Percentiles rank a stretch among this genome's conserved stretches.
These are phyloP conservation scores for Halcyon senegalensis DNA, from an alignment of 2,113 vertebrate genomes.

Conservation along the genomic window DNA sequence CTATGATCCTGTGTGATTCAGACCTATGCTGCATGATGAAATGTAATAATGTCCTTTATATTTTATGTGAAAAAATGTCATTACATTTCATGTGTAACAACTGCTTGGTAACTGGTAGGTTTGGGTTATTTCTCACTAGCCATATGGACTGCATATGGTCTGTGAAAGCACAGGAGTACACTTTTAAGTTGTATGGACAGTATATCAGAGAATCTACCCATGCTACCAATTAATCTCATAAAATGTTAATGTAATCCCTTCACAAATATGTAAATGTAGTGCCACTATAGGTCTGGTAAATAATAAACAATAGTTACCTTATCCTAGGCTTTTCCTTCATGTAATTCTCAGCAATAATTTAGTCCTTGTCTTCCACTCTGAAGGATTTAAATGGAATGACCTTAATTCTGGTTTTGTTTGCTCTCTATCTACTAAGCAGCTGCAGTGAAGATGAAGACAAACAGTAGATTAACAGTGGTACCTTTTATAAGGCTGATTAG, in stretches of 20 bases:
- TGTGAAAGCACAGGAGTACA: background rate
- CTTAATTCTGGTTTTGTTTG: slow-evolving; percentile 84
- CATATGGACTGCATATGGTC: background rate
- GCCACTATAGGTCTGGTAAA: slow-evolving; percentile 67
- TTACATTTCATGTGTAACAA: background rate
- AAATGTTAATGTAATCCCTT: slow-evolving; percentile 74
- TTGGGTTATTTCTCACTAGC: background rate
- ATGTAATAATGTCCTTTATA: background rate
- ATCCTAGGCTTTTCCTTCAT: slow-evolving; percentile 62
- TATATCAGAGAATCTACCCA: slow-evolving; percentile 44
- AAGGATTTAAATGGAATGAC: slow-evolving; percentile 83
- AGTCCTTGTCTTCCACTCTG: slow-evolving; percentile 75
- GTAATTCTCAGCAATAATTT: slow-evolving; percentile 77
- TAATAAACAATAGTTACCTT: slow-evolving; percentile 75
- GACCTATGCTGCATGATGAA: background rate
- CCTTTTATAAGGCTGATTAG: slow-evolving; percentile 80
- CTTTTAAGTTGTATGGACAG: slow-evolving; percentile 18
- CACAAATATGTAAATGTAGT: slow-evolving; percentile 74
- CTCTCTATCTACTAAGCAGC: slow-evolving; percentile 78
- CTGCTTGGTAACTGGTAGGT: background rate
- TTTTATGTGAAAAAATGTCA: background rate
- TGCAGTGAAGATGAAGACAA: slow-evolving; percentile 80
- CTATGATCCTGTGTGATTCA: background rate
- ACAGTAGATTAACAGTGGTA: slow-evolving; percentile 81
- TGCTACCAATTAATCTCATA: slow-evolving; percentile 71